phyloP scores from a whole-genome alignment of 2,113 vertebrate species.

The Oriolus oriolus region DNA sequence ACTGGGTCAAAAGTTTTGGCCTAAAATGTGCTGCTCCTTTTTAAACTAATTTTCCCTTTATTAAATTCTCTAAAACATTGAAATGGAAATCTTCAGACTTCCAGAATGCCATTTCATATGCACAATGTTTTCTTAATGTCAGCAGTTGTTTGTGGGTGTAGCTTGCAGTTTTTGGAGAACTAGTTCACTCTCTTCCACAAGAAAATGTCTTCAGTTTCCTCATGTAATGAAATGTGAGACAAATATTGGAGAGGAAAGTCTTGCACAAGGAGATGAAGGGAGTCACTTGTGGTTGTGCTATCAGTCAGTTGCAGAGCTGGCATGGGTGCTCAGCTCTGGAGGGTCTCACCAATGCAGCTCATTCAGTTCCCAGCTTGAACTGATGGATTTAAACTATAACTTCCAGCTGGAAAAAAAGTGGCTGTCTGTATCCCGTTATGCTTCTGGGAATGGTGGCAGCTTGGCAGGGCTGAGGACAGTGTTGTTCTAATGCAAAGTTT shows the following conservation, averaged over 20 bases:
- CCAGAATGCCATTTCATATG: background rate
- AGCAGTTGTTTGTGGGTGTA: slow-evolving; percentile 28
- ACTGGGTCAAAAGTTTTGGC: background rate
- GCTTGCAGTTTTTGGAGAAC: background rate
- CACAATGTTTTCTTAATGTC: background rate
- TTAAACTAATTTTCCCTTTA: background rate
- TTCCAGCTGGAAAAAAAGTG: background rate
- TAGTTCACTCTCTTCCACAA: background rate
- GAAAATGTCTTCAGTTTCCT: background rate
- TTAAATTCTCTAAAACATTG: background rate
- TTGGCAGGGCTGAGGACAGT: background rate
- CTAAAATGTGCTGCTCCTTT: background rate
- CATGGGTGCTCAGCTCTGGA: rapidly evolving
- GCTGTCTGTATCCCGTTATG: background rate
- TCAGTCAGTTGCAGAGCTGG: background rate
- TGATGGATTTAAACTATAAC: background rate
- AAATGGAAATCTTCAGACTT: background rate
- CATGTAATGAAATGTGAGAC: background rate
- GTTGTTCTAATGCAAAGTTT: background rate
- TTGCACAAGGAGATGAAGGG: background rate
- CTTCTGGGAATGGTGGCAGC: background rate
- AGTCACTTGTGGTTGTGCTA: background rate
- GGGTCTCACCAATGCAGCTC: background rate
- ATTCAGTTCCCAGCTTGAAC: background rate
- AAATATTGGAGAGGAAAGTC: background rate